phyloP scores from a whole-genome alignment of 2,888 invertebrate species.

The Caenorhabditis becei region DNA sequence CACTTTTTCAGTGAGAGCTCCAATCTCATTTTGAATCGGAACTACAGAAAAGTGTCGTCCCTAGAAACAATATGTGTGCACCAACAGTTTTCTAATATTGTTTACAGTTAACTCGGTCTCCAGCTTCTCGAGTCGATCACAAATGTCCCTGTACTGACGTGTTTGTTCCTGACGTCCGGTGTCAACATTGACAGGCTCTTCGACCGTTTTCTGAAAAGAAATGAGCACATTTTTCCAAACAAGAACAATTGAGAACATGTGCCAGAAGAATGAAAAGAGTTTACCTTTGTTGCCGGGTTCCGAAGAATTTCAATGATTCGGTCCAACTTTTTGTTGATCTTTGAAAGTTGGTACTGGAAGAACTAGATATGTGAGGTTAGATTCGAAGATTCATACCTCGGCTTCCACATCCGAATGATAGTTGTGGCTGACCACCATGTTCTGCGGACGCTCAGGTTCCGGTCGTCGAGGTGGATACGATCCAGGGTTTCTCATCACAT shows the following conservation, averaged over 20 bases:
- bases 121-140: constrained; percentile 44
- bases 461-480: constrained; percentile 7
- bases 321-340: constrained; percentile 57
- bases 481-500: constrained; percentile 33
- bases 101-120: constrained; percentile 46
- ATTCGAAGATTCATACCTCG: constrained; percentile 11
- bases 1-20: constrained; percentile 29
- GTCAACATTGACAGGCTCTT: constrained; percentile 39
- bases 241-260: constrained; percentile 19
- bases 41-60: constrained; percentile 6
- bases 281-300: constrained; percentile 46
- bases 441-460: constrained; percentile 36
- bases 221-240: constrained; percentile 16
- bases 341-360: constrained; percentile 49
- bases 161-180: constrained; percentile 49
- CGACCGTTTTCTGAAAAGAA: constrained; percentile 35
- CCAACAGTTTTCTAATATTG: background rate
- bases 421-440: constrained; percentile 17
- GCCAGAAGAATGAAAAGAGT: constrained; percentile 17
- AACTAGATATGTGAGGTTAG: background rate
- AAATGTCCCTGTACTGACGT: constrained; percentile 51
- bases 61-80: background rate
- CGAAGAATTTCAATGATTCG: constrained; percentile 42
- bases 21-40: constrained; percentile 29
- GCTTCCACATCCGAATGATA: constrained; percentile 34